A percentile compares a stretch with the other conserved stretches of the same genome.
phyloP scores from a whole-genome alignment of 1,140 invertebrate species.

The Neodiprion virginianus region DNA sequence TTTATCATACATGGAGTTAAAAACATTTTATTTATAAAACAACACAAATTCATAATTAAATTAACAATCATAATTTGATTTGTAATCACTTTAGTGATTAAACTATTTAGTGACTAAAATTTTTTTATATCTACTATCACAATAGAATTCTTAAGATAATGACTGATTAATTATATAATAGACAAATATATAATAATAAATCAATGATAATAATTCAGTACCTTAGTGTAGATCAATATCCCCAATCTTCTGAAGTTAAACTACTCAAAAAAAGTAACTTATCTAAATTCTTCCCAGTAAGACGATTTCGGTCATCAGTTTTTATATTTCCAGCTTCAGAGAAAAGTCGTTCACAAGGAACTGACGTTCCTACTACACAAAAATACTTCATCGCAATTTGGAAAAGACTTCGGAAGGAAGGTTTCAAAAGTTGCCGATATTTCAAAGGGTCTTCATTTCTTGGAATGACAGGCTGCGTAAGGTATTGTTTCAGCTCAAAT shows the following conservation, averaged over 20 bases:
- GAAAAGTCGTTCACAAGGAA: constrained; percentile 51
- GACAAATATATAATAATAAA: no score
- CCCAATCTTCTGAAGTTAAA: constrained; percentile 19
- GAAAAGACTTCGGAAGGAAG: constrained; percentile 44
- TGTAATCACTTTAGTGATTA: no score
- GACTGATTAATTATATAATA: no score
- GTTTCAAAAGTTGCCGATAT: constrained; percentile 47
- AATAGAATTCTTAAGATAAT: no score
- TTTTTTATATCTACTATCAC: no score
- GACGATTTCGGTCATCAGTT: constrained; percentile 21
- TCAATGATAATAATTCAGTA: no score
- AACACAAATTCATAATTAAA: no score
- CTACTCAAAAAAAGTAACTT: constrained; percentile 27
- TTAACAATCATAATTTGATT: no score
- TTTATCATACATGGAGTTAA: no score
- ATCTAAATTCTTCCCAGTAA: constrained; percentile 22
- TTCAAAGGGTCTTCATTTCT: constrained; percentile 48
- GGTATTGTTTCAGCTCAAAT: constrained; percentile 21
- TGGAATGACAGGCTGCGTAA: constrained; percentile 33
- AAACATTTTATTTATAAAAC: no score
- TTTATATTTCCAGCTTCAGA: constrained; percentile 42
- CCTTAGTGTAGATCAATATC: no score
- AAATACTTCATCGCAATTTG: constrained; percentile 44
- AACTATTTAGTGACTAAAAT: no score
- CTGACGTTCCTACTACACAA: constrained; percentile 46